Base-by-base conservation (phyloP, 2,113 vertebrate genomes). In the Phalacrocorax aristotelis region DNA sequence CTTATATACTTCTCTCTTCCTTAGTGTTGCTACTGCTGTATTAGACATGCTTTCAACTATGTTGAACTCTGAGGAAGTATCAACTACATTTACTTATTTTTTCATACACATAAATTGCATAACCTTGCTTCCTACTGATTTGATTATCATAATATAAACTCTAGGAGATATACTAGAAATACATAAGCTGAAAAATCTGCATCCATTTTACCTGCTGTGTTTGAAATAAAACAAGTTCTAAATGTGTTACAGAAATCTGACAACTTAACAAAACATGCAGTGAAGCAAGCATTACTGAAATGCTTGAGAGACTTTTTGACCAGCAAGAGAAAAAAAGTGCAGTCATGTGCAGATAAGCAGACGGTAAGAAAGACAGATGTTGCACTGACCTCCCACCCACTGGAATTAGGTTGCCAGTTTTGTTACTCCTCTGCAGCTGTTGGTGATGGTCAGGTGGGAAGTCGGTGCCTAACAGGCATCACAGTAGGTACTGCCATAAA, bases 361-460 rank as follows among this genome's bases (percentile, higher is more conserved):
- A 87, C 80, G 97, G 93, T 94, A 97, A 97, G 92, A 86, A 92
- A 95, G 93, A 90, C 48, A 87, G 96, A 92, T 95, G 65, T 96
- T 87, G 42, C 7, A 11, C 11, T 92, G 94, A 87, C 71, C 58
- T 97, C 65, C 48, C 54, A 83, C 70, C 81, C 32, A 13, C 16
- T 90, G 68, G 75, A 97, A 83, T 64, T 83, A 60, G 40, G 51
- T 44, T 86, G 69, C 84, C 46, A 38, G 48, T 77, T 92, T 49
- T 89, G 20, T 62, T 75, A 82, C 60, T 86, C 70, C 83, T 89
- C 54, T 87, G 87, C 94, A 97, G 88, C 70, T 97, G 92, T 90
- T 97, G 66, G 32, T 11, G 17, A 36, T 49, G 80, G 34, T 93
- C 88, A 97, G 95, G 91, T 96, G 85, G 83, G 46, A 93, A 93